A percentile compares a stretch with the other conserved stretches of the same genome.
Conservation (phyloP, 1,140 invertebrate genomes). For the Zaprionus davidi region DNA sequence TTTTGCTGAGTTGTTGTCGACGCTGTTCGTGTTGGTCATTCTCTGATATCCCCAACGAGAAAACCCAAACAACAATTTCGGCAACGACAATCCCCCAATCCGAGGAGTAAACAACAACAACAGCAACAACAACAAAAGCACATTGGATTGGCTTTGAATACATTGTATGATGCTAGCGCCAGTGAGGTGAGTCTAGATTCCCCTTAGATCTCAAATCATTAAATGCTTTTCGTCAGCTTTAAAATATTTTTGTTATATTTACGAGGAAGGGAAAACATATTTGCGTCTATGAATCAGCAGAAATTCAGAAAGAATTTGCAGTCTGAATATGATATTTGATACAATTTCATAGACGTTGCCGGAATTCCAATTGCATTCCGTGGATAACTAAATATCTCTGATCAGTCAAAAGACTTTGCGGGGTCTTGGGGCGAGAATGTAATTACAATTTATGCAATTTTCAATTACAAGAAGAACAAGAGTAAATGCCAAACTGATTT, state of each 20-base stretch:
- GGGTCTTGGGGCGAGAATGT: conserved; percentile 50
- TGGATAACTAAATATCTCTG: background rate
- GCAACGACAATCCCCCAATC: conserved; percentile 5
- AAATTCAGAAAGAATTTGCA: background rate
- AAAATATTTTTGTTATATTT: background rate
- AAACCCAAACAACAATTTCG: conserved; percentile 24
- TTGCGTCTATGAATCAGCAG: background rate
- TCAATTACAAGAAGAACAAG: conserved; percentile 60
- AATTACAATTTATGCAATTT: conserved; percentile 73
- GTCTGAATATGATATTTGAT: background rate
- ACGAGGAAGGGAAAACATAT: background rate
- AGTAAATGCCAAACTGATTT: conserved; percentile 52
- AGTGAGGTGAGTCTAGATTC: conserved; percentile 64
- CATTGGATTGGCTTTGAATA: conserved; percentile 61
- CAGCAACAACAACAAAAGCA: conserved; percentile 26
- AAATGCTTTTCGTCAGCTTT: background rate
- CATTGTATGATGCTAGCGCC: conserved; percentile 67
- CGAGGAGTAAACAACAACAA: conserved; percentile 13
- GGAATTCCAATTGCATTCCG: background rate
- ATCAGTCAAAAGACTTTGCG: background rate
- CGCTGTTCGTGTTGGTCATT: conserved; percentile 13
- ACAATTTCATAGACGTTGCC: background rate
- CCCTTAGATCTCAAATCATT: background rate
- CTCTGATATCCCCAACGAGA: conserved; percentile 9
- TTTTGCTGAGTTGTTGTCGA: conserved; percentile 51